Conservation (phyloP, 2,113 vertebrate genomes). For the Pygoscelis antarcticus region DNA sequence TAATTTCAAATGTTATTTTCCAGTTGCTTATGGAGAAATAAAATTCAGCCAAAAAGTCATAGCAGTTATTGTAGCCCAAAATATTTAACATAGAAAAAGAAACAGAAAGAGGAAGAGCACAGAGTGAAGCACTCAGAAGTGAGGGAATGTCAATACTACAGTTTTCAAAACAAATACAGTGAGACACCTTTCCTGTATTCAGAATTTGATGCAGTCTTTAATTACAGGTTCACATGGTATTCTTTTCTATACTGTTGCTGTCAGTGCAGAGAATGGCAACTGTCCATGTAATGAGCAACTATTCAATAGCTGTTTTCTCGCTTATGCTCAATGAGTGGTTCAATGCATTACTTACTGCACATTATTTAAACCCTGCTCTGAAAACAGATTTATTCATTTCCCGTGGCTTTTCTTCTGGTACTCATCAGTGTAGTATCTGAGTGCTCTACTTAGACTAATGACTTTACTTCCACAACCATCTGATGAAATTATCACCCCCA, state of each 20-base stretch:
- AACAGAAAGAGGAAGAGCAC: background rate
- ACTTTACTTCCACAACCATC: slow-evolving; percentile 35
- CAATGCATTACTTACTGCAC: background rate
- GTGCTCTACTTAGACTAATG: slow-evolving; percentile 31
- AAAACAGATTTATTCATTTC: slow-evolving; percentile 33
- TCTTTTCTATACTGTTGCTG: background rate
- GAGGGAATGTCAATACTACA: background rate
- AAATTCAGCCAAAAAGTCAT: background rate
- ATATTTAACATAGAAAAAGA: background rate
- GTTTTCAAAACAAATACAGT: background rate
- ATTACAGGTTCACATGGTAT: background rate
- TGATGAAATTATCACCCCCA: slow-evolving; percentile 32
- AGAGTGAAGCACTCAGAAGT: background rate
- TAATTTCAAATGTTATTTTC: background rate
- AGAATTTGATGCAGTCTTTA: background rate
- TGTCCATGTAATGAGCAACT: background rate
- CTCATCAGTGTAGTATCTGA: background rate
- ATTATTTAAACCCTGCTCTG: slow-evolving; percentile 11
- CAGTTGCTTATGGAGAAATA: background rate
- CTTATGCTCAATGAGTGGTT: background rate
- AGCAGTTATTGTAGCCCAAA: background rate
- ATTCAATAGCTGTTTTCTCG: background rate
- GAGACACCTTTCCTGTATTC: background rate
- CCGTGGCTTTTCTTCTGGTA: slow-evolving; percentile 3
- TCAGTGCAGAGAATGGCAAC: background rate